Conservation (phyloP, 1,140 invertebrate species). For the Drosophila melanogaster region DNA sequence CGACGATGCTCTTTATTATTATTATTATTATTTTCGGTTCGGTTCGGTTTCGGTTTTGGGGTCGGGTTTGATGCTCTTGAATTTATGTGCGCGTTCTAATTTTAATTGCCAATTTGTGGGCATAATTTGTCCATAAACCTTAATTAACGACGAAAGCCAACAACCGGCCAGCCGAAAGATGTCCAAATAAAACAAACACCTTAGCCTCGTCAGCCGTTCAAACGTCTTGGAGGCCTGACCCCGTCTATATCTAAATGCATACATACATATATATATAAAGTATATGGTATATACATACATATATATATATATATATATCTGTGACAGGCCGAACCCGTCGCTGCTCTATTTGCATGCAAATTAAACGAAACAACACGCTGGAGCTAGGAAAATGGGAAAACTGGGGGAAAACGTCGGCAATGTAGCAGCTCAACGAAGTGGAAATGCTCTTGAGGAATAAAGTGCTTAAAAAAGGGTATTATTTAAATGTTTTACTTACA, state of each 20-base stretch:
- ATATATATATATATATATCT: background rate
- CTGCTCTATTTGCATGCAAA: conserved; percentile 72
- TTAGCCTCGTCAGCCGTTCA: conserved; percentile 21
- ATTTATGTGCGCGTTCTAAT: conserved; percentile 82
- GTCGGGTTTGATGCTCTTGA: conserved; percentile 50
- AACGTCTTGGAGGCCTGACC: conserved; percentile 15
- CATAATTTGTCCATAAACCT: conserved; percentile 82
- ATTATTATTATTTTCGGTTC: conserved; percentile 24
- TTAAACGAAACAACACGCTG: conserved; percentile 53
- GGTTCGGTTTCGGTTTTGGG: conserved; percentile 20
- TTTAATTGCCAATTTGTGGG: conserved; percentile 83
- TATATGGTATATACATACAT: background rate
- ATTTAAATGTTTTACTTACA: background rate
- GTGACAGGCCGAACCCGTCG: conserved; percentile 37
- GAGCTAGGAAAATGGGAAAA: conserved; percentile 16
- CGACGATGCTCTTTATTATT: conserved; percentile 37
- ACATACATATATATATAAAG: background rate
- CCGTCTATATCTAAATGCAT: conserved; percentile 25
- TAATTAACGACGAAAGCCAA: conserved; percentile 81
- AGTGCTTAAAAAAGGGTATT: background rate
- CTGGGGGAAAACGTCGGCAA: conserved; percentile 2
- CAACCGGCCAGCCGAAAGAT: conserved; percentile 65
- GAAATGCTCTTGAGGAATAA: conserved; percentile 4
- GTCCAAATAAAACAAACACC: conserved; percentile 83
- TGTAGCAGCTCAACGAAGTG: conserved; percentile 7